phyloP scores from a whole-genome alignment of 2,113 vertebrate genomes.

The Cyprichromis sp. region DNA sequence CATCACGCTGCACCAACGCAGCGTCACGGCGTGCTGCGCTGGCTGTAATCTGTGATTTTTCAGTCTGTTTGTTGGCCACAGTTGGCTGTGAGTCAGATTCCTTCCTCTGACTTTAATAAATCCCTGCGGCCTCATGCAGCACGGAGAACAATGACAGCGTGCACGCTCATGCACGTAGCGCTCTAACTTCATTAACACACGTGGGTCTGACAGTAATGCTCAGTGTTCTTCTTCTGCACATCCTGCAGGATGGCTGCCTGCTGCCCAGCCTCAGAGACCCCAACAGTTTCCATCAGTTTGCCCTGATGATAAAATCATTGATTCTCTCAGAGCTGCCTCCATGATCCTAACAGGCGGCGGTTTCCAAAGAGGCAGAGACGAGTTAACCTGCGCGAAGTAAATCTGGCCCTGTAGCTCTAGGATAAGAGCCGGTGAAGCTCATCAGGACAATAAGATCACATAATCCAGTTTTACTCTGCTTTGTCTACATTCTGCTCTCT shows the following conservation, averaged over 20 bases:
- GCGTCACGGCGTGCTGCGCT: background rate
- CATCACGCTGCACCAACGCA: background rate
- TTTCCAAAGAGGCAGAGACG: background rate
- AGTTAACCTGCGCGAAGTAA: background rate
- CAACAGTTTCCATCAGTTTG: background rate
- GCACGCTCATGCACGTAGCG: background rate
- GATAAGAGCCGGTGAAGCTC: background rate
- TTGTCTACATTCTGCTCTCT: constrained; percentile 12
- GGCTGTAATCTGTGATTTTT: background rate
- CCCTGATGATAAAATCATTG: accelerated
- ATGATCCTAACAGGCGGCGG: background rate
- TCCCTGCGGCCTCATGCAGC: accelerated
- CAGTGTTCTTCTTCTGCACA: background rate
- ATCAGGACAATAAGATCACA: background rate
- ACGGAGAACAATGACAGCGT: background rate
- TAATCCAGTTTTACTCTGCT: constrained; percentile 4
- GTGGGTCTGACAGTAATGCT: background rate
- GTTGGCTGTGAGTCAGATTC: background rate
- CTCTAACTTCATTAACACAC: background rate
- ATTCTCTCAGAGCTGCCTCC: background rate
- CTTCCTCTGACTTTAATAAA: background rate
- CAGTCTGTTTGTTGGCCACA: background rate
- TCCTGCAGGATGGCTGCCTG: background rate
- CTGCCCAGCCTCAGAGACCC: background rate
- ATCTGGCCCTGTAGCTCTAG: background rate